phyloP scores from a whole-genome alignment of 2,113 vertebrate species.

The Centropus unirufus region DNA sequence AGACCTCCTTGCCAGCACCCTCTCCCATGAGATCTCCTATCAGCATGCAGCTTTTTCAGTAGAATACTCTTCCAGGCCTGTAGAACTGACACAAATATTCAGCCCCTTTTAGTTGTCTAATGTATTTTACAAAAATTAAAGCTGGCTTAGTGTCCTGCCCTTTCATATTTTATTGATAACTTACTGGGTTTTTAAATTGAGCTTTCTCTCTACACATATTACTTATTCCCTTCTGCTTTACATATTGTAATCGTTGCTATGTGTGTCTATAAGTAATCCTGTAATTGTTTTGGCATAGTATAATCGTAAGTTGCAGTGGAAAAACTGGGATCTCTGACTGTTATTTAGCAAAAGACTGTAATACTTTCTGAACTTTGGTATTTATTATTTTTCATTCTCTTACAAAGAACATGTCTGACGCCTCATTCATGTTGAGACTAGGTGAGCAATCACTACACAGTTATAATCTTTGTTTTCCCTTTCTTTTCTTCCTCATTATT shows the following conservation, averaged over 20 bases:
- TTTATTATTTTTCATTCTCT: not conserved
- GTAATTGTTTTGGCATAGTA: not conserved
- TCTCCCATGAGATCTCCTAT: not conserved
- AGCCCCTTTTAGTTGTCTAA: not conserved
- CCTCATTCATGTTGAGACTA: not conserved
- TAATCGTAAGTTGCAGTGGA: not conserved
- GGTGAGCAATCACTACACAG: not conserved
- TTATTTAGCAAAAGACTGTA: not conserved
- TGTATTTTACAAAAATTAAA: not conserved
- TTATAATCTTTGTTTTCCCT: not conserved
- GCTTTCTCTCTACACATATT: not conserved
- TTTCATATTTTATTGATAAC: not conserved
- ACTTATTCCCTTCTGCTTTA: not conserved
- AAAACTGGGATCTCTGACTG: not conserved
- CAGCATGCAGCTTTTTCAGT: not conserved
- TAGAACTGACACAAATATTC: not conserved
- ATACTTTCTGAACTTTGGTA: not conserved
- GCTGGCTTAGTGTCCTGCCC: not conserved
- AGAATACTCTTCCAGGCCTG: not conserved
- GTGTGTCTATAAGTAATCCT: not conserved
- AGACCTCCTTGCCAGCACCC: not conserved
- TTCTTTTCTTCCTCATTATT: conserved; percentile 21
- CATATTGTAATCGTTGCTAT: not conserved
- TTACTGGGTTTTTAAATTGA: accelerated
- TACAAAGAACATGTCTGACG: not conserved